These are phyloP conservation scores for Brachyistius frenatus DNA, from an alignment of 2,113 vertebrate species.

Conservation along the genomic window DNA sequence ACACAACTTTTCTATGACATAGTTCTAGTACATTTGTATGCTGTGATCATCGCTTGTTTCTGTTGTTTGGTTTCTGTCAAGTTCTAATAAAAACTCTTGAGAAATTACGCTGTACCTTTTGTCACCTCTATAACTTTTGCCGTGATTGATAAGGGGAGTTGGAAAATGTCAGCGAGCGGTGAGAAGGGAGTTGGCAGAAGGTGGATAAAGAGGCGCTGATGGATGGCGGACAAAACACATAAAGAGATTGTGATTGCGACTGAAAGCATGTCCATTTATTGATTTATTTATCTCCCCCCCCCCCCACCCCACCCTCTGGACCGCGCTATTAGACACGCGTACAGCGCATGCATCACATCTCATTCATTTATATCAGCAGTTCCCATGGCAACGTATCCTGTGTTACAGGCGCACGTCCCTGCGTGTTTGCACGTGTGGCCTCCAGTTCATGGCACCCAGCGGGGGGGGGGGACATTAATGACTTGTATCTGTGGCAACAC, in stretches of 20 bases:
- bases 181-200: background rate
- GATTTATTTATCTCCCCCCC: constrained; percentile 9
- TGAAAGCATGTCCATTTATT: constrained; percentile 45
- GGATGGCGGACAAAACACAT: constrained; percentile 39
- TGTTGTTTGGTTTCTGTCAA: background rate
- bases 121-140: background rate
- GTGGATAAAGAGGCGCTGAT: constrained; percentile 12
- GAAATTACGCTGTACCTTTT: background rate
- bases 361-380: constrained; percentile 57
- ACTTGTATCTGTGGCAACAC: constrained; percentile 62
- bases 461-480: constrained; percentile 64
- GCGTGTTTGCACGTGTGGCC: background rate
- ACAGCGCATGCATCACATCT: constrained; percentile 21
- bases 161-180: background rate
- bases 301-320: no score
- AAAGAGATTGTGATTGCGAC: background rate
- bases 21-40: background rate
- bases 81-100: constrained; percentile 48
- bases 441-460: constrained; percentile 18
- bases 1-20: background rate
- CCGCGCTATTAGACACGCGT: background rate
- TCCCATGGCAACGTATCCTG: constrained; percentile 60
- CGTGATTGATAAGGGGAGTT: constrained; percentile 17
- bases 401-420: constrained; percentile 14
- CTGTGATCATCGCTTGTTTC: background rate